Conservation (phyloP, 1,140 invertebrate species). For the Ptiloglossa arizonensis region DNA sequence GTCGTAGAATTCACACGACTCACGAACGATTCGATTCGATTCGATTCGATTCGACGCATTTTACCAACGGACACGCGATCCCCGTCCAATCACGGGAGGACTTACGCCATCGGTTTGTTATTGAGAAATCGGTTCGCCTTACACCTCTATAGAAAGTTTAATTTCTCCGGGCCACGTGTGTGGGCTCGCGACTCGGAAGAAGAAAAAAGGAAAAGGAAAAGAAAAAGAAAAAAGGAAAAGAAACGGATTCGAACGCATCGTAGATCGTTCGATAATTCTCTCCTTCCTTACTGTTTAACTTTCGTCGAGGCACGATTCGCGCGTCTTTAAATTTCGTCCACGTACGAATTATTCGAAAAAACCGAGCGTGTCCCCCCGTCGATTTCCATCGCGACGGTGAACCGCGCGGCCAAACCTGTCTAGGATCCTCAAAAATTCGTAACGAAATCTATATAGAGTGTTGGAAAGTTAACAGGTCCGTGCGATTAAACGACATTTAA, state of each 20-base stretch:
- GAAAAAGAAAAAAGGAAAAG: too few relatives aligned
- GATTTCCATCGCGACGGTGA: not conserved
- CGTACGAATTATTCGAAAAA: too few relatives aligned
- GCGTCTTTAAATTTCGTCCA: too few relatives aligned
- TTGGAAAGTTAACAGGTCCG: constrained; percentile 51
- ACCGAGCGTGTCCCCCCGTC: too few relatives aligned
- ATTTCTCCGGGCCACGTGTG: constrained; percentile 43
- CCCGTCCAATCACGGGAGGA: not conserved
- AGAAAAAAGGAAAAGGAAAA: too few relatives aligned
- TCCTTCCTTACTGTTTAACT: too few relatives aligned
- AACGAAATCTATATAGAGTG: constrained; percentile 4
- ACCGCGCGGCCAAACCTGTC: not conserved
- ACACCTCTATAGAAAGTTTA: constrained; percentile 30
- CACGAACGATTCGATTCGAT: not conserved
- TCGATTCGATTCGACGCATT: too few relatives aligned
- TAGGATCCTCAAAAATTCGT: constrained; percentile 1
- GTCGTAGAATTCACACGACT: not conserved
- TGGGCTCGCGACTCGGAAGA: not conserved
- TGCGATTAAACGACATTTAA: constrained; percentile 57
- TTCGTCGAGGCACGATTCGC: too few relatives aligned
- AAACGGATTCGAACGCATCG: too few relatives aligned
- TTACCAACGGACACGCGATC: not conserved
- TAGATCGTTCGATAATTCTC: too few relatives aligned
- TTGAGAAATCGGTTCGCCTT: constrained; percentile 35
- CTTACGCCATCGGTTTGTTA: constrained; percentile 36